Evolutionary conservation across 2,797 vertebrate genomes (phyloP), one percentile per base, ranked within the genome.

Genomic region (Geotrypetes seraphini): DNA sequence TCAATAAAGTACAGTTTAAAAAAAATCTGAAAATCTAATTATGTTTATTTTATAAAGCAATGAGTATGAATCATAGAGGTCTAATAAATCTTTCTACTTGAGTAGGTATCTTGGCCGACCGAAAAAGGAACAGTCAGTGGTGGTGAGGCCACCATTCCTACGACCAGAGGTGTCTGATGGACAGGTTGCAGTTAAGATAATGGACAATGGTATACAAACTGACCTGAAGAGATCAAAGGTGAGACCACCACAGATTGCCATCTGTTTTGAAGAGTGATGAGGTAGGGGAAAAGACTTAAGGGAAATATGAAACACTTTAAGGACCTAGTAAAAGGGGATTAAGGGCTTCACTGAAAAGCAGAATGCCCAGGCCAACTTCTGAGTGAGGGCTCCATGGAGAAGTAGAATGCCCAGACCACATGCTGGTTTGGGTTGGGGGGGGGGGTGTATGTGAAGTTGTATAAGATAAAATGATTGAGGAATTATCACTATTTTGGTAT

Each of bases 151-250:
- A 11, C 93, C 93, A 1, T 97, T 97, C 73, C 57, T 96, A 32
- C 81, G 88, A 44, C 91, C 91, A 0, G 54, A 85, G 36, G 75
- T 90, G 26, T 89, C 90, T 1, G 90, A 92, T 3, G 84, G 87
- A 5, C 89, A 96, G 51, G 72, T 95, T 37, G 82, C 88, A 11
- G 86, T 91, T 57, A 97, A 96, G 70, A 78, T 92, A 45, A 78
- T 94, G 82, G 92, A 97, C 69, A 97, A 97, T 2, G 93, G 93
- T 36, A 89, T 97, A 60, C 92, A 96, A 66, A 89, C 89, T 55
- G 90, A 92, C 55, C 70, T 85, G 52, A 86, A 87, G 70, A 76
- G 80, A 59, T 67, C 67, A 0, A 78, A 76, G 78, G 80, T 82
- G 45, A 69, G 76, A 39, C 47, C 21, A 3, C 12, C n/a, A n/a